A percentile compares a stretch with the other conserved stretches of the same genome.
phyloP scores from a whole-genome alignment of 2,888 invertebrate species.

The Sinopyrophorus schimmeli region DNA sequence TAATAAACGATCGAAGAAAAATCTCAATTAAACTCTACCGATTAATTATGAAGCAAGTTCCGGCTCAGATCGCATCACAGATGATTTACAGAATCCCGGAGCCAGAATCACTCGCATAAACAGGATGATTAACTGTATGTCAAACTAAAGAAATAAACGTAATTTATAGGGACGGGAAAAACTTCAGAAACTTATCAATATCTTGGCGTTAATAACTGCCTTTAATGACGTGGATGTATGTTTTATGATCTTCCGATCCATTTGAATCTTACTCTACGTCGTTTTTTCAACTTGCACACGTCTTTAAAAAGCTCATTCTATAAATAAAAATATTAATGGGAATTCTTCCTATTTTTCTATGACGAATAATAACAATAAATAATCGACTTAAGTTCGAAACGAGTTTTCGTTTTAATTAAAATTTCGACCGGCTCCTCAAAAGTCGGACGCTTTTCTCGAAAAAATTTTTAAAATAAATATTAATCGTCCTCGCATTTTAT shows the following conservation, averaged over 20 bases:
- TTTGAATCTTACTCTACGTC: conserved; percentile 22
- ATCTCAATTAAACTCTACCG: conserved; percentile 54
- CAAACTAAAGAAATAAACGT: conserved; percentile 56
- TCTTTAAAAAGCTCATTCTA: no score
- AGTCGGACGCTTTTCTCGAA: no score
- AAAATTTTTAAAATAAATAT: no score
- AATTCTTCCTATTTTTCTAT: no score
- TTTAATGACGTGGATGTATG: conserved; percentile 55
- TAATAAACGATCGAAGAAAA: conserved; percentile 51
- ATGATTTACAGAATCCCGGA: conserved; percentile 53
- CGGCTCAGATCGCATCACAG: conserved; percentile 41
- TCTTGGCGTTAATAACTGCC: conserved; percentile 55
- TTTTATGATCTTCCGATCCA: conserved; percentile 45
- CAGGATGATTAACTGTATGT: conserved; percentile 55
- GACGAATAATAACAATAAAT: no score
- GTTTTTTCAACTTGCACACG: no score
- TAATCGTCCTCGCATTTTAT: no score
- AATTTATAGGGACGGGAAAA: conserved; percentile 55
- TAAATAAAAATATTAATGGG: no score
- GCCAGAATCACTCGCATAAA: conserved; percentile 54
- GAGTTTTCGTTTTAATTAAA: no score
- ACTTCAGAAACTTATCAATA: conserved; percentile 56
- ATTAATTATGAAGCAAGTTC: conserved; percentile 54
- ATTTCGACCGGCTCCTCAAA: no score
- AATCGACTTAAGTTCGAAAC: no score